phyloP scores from a whole-genome alignment of 1,140 invertebrate genomes.

The Pogonomyrmex californicus region DNA sequence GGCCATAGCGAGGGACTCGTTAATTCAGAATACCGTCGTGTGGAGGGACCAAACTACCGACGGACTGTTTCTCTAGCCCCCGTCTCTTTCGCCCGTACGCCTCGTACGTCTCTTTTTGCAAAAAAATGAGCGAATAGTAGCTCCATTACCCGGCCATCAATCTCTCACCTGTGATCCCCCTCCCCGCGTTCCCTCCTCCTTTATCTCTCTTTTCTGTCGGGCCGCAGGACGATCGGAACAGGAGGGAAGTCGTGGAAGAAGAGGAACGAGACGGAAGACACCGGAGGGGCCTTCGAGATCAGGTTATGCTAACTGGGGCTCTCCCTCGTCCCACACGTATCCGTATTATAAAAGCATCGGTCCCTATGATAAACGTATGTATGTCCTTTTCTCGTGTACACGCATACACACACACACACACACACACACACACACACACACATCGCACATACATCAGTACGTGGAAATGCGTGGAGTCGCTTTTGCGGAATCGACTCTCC shows the following conservation, averaged over 20 bases:
- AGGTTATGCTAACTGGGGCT: constrained; percentile 85
- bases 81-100: constrained; percentile 36
- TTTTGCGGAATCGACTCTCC: constrained; percentile 72
- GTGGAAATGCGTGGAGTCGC: constrained; percentile 68
- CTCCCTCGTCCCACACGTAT: constrained; percentile 76
- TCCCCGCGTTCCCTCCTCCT: neutral
- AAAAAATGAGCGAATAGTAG: constrained; percentile 64
- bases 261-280: constrained; percentile 62
- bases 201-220: constrained; percentile 43
- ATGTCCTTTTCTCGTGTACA: neutral
- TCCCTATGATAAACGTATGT: constrained; percentile 19
- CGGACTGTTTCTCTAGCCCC: constrained; percentile 16
- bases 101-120: constrained; percentile 47
- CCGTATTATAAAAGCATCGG: constrained; percentile 66
- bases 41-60: constrained; percentile 9
- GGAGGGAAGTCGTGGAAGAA: constrained; percentile 43
- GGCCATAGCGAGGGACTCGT: constrained; percentile 11
- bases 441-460: constrained; percentile 33
- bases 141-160: constrained; percentile 80
- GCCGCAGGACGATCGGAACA: constrained; percentile 20
- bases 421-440: neutral
- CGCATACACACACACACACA: neutral
- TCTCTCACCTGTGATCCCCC: constrained; percentile 62
- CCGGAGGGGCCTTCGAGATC: constrained; percentile 78
- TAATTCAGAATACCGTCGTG: constrained; percentile 34